phyloP scores from a whole-genome alignment of 2,113 vertebrate species.

The Xenotilapia caudafasciata region DNA sequence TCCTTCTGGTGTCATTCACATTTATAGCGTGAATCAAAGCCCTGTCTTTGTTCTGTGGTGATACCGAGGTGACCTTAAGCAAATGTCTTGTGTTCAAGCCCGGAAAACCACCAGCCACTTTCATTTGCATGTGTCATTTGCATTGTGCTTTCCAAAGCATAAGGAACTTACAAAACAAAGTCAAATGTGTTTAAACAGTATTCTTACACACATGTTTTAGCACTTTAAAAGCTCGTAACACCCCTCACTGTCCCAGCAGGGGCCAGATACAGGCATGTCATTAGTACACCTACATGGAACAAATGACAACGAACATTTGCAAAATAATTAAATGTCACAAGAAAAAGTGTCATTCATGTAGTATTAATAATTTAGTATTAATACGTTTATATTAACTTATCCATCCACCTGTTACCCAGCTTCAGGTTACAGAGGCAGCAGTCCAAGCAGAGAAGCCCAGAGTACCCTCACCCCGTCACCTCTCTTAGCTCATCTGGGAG shows the following conservation, averaged over 20 bases:
- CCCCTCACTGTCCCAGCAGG: neutral
- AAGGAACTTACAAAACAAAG: neutral
- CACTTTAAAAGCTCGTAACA: neutral
- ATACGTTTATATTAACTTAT: accelerated
- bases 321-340: neutral
- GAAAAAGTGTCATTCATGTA: neutral
- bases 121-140: neutral
- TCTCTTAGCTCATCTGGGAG: neutral
- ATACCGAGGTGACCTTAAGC: neutral
- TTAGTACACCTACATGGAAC: accelerated
- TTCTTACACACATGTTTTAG: neutral
- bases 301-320: neutral
- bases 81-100: neutral
- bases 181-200: neutral
- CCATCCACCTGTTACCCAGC: neutral
- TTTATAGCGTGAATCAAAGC: neutral
- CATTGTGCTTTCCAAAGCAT: neutral
- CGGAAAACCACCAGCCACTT: conserved; percentile 10
- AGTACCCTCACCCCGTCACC: neutral
- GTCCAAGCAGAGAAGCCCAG: neutral
- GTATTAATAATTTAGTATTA: neutral
- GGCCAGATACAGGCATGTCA: neutral
- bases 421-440: neutral
- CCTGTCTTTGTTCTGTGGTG: neutral
- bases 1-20: neutral